phyloP scores from a whole-genome alignment of 2,888 invertebrate species.

The Nycteola revayana region DNA sequence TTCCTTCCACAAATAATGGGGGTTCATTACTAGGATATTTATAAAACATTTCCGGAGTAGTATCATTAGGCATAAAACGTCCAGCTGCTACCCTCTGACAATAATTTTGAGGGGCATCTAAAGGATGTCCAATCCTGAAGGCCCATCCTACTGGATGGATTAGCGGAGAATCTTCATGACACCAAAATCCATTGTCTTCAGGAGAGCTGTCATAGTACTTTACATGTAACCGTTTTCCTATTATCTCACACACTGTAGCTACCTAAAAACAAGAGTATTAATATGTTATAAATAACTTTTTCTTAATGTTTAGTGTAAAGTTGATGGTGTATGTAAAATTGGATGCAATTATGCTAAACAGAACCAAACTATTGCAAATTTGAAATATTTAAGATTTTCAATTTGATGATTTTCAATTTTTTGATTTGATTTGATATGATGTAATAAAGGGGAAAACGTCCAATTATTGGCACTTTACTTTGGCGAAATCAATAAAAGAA shows the following conservation, averaged over 20 bases:
- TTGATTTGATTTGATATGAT: no score
- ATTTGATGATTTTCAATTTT: no score
- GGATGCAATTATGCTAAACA: no score
- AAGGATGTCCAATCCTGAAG: constrained; percentile 91
- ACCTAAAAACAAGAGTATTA: constrained; percentile 68
- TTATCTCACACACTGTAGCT: constrained; percentile 93
- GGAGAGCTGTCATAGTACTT: constrained; percentile 92
- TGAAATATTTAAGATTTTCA: no score
- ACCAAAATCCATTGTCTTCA: constrained; percentile 96
- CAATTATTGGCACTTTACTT: no score
- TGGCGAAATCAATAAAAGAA: no score
- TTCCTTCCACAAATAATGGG: constrained; percentile 88
- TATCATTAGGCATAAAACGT: constrained; percentile 88
- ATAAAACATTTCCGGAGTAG: constrained; percentile 90
- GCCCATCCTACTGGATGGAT: constrained; percentile 99
- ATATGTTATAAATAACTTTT: neutral
- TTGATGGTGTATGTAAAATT: no score
- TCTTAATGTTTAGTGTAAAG: no score
- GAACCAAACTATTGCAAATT: no score
- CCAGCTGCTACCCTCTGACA: constrained; percentile 88
- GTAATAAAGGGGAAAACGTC: no score
- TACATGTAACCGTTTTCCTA: constrained; percentile 95
- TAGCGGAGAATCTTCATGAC: constrained; percentile 96
- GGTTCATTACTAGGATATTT: constrained; percentile 80
- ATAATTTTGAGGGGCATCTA: constrained; percentile 92